Base-by-base conservation (phyloP, 2,797 vertebrate genomes). In the Lacerta bilineata region DNA sequence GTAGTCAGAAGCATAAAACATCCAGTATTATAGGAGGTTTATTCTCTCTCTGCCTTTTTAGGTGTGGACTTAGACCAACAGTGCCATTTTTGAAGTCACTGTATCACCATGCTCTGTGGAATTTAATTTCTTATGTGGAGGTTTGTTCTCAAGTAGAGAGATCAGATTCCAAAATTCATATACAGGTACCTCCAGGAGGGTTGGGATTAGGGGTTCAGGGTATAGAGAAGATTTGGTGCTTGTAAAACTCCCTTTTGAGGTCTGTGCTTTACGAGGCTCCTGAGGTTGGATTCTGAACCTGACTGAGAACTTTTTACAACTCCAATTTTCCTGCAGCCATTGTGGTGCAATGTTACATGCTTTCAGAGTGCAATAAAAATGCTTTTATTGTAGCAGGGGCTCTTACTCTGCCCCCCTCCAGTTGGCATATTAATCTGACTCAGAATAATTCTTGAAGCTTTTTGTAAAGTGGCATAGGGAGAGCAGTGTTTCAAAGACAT, bases 361-460 rank as follows among this genome's bases (percentile, higher is more conserved):
- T 87, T 76, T 71, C 20, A 27, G 39, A 68, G 6, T 61, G 27
- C 55, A 46, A 80, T 39, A 80, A 80, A 46, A 87, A 77, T 75
- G 39, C n/a, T 68, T 50, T 23, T 36, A 71, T 69, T 74, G 20
- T 25, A 64, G 18, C 50, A 66, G 20, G 78, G 69, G 39, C 23
- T 66, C n/a, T 55, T 55, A 3, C 71, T 29, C 64, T 3, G 39
- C 4, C 36, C 8, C 25, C 87, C 43, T 7, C 43, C 9, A 83
- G 72, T 29, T 77, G 87, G 41, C 41, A 68, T 88, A 83, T 77
- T 88, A 76, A 87, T 80, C 69, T 80, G 77, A 87, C 46, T 59
- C 85, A 88, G 61, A 83, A 77, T 39, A 76, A 83, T 66, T 83
- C 33, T 76, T 69, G n/a, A 69, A 83, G 15, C 8, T 69, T 77